phyloP scores from a whole-genome alignment of 64 coral and sea anemone species.

The Orbicella faveolata region DNA sequence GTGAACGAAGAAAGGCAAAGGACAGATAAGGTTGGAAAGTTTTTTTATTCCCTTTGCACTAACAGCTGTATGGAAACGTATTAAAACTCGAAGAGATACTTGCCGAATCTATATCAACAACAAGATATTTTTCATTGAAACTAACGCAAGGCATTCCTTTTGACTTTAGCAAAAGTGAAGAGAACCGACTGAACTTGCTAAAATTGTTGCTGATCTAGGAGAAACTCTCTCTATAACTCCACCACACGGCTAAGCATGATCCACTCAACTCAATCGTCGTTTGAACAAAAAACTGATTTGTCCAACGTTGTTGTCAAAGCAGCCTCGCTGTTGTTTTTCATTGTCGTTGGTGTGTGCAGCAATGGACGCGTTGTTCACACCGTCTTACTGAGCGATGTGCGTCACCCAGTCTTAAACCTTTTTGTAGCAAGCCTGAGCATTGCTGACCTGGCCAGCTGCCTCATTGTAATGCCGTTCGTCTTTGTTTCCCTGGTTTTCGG shows the following conservation, averaged over 20 bases:
- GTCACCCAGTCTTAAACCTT: neutral
- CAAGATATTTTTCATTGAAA: too few relatives aligned
- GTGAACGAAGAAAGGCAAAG: too few relatives aligned
- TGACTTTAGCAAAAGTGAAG: too few relatives aligned
- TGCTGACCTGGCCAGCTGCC: neutral
- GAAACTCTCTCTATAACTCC: too few relatives aligned
- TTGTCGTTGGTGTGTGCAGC: neutral
- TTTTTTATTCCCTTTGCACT: too few relatives aligned
- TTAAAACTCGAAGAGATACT: too few relatives aligned
- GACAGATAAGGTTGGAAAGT: too few relatives aligned
- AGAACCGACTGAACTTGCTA: too few relatives aligned
- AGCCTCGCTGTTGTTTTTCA: neutral
- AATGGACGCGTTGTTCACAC: constrained; percentile 16
- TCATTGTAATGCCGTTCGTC: neutral
- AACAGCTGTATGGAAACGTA: too few relatives aligned
- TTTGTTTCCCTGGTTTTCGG: neutral
- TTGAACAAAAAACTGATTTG: neutral
- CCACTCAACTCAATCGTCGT: neutral
- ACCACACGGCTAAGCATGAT: neutral
- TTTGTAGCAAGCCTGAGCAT: constrained; percentile 3
- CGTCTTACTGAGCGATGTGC: neutral
- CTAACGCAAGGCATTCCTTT: too few relatives aligned
- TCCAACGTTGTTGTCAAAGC: neutral
- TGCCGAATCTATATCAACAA: too few relatives aligned
- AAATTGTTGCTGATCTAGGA: too few relatives aligned